Conservation (phyloP, 2,113 vertebrate genomes). For the Microtus richardsoni region DNA sequence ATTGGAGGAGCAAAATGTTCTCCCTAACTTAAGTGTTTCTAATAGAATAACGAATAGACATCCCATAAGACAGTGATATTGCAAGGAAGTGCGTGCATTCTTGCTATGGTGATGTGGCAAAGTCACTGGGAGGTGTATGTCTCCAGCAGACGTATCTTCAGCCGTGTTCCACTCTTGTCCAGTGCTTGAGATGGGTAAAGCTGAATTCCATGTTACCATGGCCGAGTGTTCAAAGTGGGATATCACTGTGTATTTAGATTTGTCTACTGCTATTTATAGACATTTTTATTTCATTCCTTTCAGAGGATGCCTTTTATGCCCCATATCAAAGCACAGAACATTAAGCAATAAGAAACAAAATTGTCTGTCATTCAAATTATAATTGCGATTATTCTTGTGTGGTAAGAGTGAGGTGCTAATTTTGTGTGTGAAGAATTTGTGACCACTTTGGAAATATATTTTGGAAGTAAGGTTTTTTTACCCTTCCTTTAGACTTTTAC, state of each 20-base stretch:
- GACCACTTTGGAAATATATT: slow-evolving; percentile 63
- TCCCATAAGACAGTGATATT: slow-evolving; percentile 51
- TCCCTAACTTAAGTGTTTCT: slow-evolving; percentile 63
- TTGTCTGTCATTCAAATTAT: slow-evolving; percentile 71
- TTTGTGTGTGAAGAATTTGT: slow-evolving; percentile 72
- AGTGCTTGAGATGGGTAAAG: slow-evolving; percentile 63
- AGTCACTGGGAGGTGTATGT: slow-evolving; percentile 15
- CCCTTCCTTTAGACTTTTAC: neutral
- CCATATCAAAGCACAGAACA: slow-evolving; percentile 80
- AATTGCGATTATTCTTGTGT: slow-evolving; percentile 65
- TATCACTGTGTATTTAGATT: slow-evolving; percentile 50
- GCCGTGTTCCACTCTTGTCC: slow-evolving; percentile 40
- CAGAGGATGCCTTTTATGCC: slow-evolving; percentile 75
- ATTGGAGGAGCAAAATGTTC: slow-evolving; percentile 14
- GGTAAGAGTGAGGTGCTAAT: slow-evolving; percentile 78
- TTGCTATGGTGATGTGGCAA: neutral
- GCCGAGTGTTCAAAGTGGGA: slow-evolving; percentile 36
- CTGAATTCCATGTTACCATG: slow-evolving; percentile 47
- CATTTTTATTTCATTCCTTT: slow-evolving; percentile 63
- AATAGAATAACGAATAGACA: slow-evolving; percentile 50
- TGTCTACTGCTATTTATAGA: slow-evolving; percentile 69
- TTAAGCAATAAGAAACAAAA: slow-evolving; percentile 81
- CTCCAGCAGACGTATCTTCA: slow-evolving; percentile 53
- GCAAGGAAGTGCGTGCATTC: slow-evolving; percentile 13
- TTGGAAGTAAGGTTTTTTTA: slow-evolving; percentile 47